Evolutionary conservation across 92 coral and sea anemone species (phyloP), one percentile per base, ranked within the genome.

Genomic region (Hydrozoanthus gracilis): DNA sequence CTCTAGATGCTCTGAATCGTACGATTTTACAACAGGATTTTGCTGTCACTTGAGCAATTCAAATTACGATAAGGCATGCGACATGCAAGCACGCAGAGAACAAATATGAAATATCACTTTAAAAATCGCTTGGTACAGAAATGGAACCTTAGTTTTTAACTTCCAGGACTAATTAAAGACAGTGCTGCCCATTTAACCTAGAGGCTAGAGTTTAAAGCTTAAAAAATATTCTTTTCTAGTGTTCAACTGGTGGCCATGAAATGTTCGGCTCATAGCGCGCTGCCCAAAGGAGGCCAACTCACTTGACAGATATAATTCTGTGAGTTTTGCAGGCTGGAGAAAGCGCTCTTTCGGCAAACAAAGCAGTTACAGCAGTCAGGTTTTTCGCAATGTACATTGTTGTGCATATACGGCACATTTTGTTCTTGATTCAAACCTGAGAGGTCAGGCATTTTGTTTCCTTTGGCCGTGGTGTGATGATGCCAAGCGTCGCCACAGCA

Each of bases 281-380:
- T 65, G 58, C 61, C 17, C 7, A 64, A 65, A 1, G 47, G 85
- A 66, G 85, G 61, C 73, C 85, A 80, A 9, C 44, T 49, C 20
- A 49, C 55, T 46, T 80, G 58, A 66, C 52, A 66, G 60, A 49
- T 18, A 48, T 51, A 80, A 17, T 65, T 65, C 58, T 48, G 85
- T 49, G 74, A 74, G 66, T 51, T 80, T 80, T 65, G 73, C 72
- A 65, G 8, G 74, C 73, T 58, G 8, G 85, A 17, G 72, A 80
- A 80, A 20, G 85, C 85, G 51, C 74, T 80, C 74, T 65, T 80
- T 67, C 54, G 73, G 60, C 85, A 80, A 20, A 80, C 74, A 64
- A 80, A 50, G 51, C 55, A 80, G 56, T 65, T 80, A 66, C 85
- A 80, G 35, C 49, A 14, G 4, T 35, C 74, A 58, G 20, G 3